Percentiles rank a stretch among this genome's conserved stretches.
These are phyloP conservation scores for Corythornis madagascariensis DNA, from an alignment of 2,113 vertebrate species.

Conservation along the genomic window DNA sequence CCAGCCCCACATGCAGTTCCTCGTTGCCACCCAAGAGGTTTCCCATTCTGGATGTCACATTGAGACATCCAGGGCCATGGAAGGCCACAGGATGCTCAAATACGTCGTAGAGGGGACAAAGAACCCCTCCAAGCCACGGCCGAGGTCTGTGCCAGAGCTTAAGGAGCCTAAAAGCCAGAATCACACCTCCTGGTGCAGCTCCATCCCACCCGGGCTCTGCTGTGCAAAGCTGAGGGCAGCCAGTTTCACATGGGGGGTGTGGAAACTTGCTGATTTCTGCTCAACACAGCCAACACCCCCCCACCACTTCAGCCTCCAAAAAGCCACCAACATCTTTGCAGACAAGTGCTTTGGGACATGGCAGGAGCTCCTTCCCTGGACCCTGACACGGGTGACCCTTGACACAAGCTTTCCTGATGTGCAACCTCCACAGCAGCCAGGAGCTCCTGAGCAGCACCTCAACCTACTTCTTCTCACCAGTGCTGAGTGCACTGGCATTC, in stretches of 20 bases:
- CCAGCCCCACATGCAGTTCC: not conserved
- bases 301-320: not conserved
- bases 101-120: not conserved
- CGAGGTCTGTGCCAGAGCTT: not conserved
- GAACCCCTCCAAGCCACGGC: not conserved
- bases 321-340: fast-evolving
- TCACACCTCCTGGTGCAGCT: not conserved
- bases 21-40: not conserved
- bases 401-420: fast-evolving
- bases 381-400: fast-evolving
- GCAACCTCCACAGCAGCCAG: not conserved
- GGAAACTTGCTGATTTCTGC: not conserved
- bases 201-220: not conserved
- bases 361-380: not conserved
- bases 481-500: fast-evolving
- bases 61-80: not conserved
- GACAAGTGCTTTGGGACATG: fast-evolving
- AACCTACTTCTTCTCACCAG: fast-evolving
- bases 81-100: not conserved
- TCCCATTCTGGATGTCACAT: not conserved
- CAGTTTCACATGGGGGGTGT: fast-evolving
- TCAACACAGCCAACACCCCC: fast-evolving
- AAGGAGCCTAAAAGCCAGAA: not conserved
- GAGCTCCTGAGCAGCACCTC: not conserved
- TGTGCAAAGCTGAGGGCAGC: fast-evolving